These are phyloP conservation scores for Lindbergichthys nudifrons DNA, from an alignment of 2,797 vertebrate species.

Conservation along the genomic window DNA sequence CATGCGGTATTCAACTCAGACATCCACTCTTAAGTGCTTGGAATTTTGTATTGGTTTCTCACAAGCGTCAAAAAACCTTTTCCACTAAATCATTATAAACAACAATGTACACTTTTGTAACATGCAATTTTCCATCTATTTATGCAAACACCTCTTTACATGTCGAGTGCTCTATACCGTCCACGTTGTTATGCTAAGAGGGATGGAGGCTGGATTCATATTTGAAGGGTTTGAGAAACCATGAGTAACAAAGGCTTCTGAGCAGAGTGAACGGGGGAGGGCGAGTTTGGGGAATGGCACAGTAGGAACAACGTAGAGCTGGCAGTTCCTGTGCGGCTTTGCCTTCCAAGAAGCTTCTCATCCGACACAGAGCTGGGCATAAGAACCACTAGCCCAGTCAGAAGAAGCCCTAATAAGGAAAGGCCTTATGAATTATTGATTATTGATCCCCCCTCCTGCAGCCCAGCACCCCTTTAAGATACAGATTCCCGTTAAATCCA, in stretches of 20 bases:
- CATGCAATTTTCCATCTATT: slow-evolving; percentile 19
- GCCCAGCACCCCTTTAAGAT: slow-evolving; percentile 76
- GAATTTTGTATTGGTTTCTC: slow-evolving; percentile 33
- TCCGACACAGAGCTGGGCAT: slow-evolving; percentile 77
- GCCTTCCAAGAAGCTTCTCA: slow-evolving; percentile 78
- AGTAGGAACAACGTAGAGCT: slow-evolving; percentile 42
- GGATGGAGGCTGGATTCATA: slow-evolving; percentile 49
- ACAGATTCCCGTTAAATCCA: slow-evolving; percentile 84
- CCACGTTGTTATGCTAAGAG: slow-evolving; percentile 72
- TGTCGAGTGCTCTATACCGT: slow-evolving; percentile 43
- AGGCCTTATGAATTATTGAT: slow-evolving; percentile 88
- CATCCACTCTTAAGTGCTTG: slow-evolving; percentile 10
- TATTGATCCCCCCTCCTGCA: slow-evolving; percentile 34
- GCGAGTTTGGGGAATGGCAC: slow-evolving; percentile 45
- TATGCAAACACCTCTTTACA: slow-evolving; percentile 61
- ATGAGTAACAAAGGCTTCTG: slow-evolving; percentile 69
- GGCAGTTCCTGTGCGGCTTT: slow-evolving; percentile 70
- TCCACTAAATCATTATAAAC: slow-evolving; percentile 4
- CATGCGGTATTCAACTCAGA: slow-evolving; percentile 9
- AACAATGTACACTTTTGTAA: slow-evolving; percentile 23
- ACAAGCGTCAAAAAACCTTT: slow-evolving; percentile 8
- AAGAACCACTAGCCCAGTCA: slow-evolving; percentile 74
- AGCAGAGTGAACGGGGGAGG: slow-evolving; percentile 44
- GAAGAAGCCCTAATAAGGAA: slow-evolving; percentile 85
- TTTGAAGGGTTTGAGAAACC: slow-evolving; percentile 70